Base-by-base conservation (phyloP, 2,888 invertebrate species). In the Zele albiditarsus region DNA sequence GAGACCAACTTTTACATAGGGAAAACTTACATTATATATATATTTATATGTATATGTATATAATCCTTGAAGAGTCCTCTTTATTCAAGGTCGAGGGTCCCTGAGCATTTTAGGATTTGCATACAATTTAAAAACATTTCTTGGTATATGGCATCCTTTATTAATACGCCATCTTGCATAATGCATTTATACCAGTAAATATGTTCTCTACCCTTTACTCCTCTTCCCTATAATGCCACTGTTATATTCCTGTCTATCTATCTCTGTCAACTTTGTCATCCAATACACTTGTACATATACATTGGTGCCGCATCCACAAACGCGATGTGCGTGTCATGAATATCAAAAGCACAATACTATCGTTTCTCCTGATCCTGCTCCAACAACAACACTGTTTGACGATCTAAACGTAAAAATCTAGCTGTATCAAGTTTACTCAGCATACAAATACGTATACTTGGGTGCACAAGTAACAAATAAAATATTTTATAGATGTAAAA, bases 211-310 rank as follows among this genome's bases (percentile, higher is more conserved):
- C 66, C 46, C 25, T 42, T 46, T 25, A 16, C 28, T 6, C n/a
- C 10, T 8, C 14, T 14, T 60, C 16, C n/a, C n/a, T n/a, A 58
- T 58, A 23, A 58, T 14, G 31, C n/a, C 31, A 66, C 25, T 46
- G 46, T 67, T 42, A 67, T 46, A 46, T 67, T 67, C 46, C 6
- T 16, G n/a, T 67, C 46, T 49, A 67, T 67, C 68, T 49, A 53
- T 68, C 68, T 68, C 68, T 68, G 68, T 68, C 68, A 20, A 53
- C 68, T 31, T 68, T 27, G 53, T 70, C 33, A 38, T 58, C 38
- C 25, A 20, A 12, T 20, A 10, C 53, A 53, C 20, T 53, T 53
- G 20, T 53, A 46, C 46, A 38, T 58, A 23, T 70, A 25, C 38
- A 70, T 58, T 31, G 28, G 16, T n/a, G 46, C 28, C 68, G 12